These are phyloP conservation scores for Empidonax alnorum DNA, from an alignment of 2,113 vertebrate species.

Conservation along the genomic window DNA sequence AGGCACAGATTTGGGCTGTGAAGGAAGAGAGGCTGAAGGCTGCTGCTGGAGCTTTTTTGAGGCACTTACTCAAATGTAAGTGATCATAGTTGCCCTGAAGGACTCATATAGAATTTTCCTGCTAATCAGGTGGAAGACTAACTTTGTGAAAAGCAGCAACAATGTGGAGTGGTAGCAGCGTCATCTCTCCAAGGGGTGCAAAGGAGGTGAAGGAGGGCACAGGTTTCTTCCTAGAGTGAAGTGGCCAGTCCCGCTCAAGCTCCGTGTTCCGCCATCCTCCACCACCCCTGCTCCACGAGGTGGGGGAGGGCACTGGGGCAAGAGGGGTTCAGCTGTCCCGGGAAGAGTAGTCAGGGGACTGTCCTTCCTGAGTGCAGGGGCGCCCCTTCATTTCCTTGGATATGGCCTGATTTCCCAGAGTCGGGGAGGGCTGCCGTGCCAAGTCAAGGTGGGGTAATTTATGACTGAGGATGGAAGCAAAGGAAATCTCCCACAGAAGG, in stretches of 20 bases:
- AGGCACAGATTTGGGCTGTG: background rate
- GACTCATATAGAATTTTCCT: background rate
- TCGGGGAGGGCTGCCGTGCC: fast-evolving
- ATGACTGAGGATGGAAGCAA: background rate
- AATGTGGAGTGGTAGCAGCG: fast-evolving
- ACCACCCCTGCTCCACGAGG: fast-evolving
- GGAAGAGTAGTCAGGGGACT: background rate
- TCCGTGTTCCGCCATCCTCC: fast-evolving
- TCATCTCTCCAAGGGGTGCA: background rate
- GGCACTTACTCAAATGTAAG: background rate
- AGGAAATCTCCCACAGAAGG: background rate
- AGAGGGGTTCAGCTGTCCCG: fast-evolving
- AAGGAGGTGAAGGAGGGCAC: background rate
- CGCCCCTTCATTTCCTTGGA: background rate
- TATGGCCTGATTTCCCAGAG: fast-evolving
- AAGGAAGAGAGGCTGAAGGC: background rate
- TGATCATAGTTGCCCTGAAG: background rate
- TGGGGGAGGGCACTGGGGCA: too few relatives aligned
- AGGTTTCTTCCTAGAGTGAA: background rate
- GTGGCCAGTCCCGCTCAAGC: fast-evolving
- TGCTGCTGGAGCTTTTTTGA: background rate
- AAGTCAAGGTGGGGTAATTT: background rate
- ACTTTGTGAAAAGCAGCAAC: background rate
- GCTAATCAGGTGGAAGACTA: background rate
- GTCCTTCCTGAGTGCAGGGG: background rate